A percentile compares a stretch with the other conserved stretches of the same genome.
phyloP scores from a whole-genome alignment of 2,888 invertebrate genomes.

The Parochlus steinenii region DNA sequence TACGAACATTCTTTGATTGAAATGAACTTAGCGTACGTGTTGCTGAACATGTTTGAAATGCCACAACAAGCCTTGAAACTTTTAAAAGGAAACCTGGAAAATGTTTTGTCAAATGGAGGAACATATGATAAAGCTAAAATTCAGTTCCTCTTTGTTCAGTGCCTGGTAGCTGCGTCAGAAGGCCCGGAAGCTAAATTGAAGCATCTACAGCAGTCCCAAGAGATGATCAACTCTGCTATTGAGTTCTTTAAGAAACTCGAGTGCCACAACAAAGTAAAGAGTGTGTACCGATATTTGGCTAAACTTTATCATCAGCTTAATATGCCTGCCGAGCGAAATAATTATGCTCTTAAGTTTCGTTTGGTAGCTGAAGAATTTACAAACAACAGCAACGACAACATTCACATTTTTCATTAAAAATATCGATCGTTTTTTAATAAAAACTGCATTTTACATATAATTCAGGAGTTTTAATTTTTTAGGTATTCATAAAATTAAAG shows the following conservation, averaged over 20 bases:
- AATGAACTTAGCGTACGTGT: conserved; percentile 62
- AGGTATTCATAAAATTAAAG: neutral
- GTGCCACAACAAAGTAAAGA: conserved; percentile 57
- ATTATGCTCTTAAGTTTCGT: conserved; percentile 64
- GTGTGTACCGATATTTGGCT: conserved; percentile 36
- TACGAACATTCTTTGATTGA: conserved; percentile 58
- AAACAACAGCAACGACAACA: conserved; percentile 28
- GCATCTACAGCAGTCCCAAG: conserved; percentile 26
- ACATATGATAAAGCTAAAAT: conserved; percentile 65
- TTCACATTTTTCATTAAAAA: conserved; percentile 8
- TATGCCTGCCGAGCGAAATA: conserved; percentile 54
- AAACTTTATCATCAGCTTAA: conserved; percentile 60
- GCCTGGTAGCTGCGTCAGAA: conserved; percentile 50
- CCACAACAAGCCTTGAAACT: conserved; percentile 57
- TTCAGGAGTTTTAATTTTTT: neutral
- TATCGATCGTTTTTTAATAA: neutral
- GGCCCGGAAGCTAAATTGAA: conserved; percentile 32
- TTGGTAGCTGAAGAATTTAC: conserved; percentile 57
- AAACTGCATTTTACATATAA: too few species aligned
- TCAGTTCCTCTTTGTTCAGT: conserved; percentile 58
- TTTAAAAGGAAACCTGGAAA: conserved; percentile 50
- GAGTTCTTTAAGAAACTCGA: conserved; percentile 55
- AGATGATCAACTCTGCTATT: conserved; percentile 47
- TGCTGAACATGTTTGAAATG: conserved; percentile 58
- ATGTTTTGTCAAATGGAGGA: conserved; percentile 64